Conservation (phyloP, 2,888 invertebrate species). For the Euclidia mi region DNA sequence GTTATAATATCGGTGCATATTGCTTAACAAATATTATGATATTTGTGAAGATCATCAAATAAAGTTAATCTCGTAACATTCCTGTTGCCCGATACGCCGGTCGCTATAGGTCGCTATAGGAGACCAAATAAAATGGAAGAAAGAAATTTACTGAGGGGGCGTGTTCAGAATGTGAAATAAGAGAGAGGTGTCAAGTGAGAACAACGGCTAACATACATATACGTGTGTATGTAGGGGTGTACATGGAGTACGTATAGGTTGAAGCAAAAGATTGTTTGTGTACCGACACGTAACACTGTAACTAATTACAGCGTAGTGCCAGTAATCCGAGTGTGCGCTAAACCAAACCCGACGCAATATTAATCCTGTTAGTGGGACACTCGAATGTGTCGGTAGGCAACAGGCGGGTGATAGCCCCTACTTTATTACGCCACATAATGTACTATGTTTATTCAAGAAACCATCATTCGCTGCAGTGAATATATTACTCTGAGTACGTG, state of each 20-base stretch:
- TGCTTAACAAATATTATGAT: background rate
- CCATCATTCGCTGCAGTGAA: conserved; percentile 6
- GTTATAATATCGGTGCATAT: too few relatives aligned
- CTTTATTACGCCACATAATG: conserved; percentile 47
- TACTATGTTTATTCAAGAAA: conserved; percentile 26
- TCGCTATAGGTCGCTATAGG: conserved; percentile 42
- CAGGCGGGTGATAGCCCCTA: conserved; percentile 43
- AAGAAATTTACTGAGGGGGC: conserved; percentile 50
- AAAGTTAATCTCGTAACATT: conserved; percentile 48
- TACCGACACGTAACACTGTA: conserved; percentile 60
- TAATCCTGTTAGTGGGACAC: conserved; percentile 57
- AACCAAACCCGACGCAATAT: conserved; percentile 59
- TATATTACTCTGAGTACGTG: background rate
- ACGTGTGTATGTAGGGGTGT: conserved; percentile 13
- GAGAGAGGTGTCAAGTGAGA: conserved; percentile 33
- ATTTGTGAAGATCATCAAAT: conserved; percentile 29
- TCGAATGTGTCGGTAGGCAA: conserved; percentile 49
- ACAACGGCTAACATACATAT: conserved; percentile 14
- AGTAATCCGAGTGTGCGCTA: conserved; percentile 64
- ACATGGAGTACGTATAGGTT: conserved; percentile 25
- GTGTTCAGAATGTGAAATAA: conserved; percentile 51
- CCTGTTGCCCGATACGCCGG: conserved; percentile 29
- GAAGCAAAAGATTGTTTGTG: conserved; percentile 49
- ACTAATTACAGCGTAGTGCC: conserved; percentile 69
- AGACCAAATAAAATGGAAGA: conserved; percentile 48